Percentiles rank a stretch among this genome's conserved stretches.
These are phyloP conservation scores for Bagarius yarrelli DNA, from an alignment of 2,113 vertebrate species.

Conservation along the genomic window DNA sequence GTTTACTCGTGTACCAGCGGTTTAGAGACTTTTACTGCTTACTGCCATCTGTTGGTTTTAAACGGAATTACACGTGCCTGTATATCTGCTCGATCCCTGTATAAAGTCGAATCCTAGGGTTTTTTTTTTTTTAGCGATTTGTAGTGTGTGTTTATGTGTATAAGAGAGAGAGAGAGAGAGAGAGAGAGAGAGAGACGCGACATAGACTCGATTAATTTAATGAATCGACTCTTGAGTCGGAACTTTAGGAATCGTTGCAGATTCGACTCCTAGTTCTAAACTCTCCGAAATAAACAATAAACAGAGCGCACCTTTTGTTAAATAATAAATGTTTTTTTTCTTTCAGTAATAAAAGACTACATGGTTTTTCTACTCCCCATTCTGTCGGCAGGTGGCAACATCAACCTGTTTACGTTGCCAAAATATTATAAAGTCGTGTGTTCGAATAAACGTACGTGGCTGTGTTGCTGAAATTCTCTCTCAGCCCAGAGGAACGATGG, in stretches of 20 bases:
- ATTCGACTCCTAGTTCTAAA: not conserved
- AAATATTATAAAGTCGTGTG: not conserved
- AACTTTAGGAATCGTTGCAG: not conserved
- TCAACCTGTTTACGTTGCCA: not conserved
- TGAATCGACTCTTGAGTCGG: not conserved
- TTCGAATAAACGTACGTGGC: not conserved
- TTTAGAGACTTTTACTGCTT: not conserved
- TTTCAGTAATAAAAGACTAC: not conserved
- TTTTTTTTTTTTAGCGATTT: not conserved
- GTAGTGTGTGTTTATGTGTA: not conserved
- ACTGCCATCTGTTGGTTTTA: constrained; percentile 6
- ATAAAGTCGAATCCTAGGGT: not conserved
- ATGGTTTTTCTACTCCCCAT: too few species aligned
- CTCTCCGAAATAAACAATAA: not conserved
- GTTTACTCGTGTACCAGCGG: not conserved
- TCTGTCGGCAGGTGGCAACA: not conserved
- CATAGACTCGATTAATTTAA: not conserved
- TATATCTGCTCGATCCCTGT: not conserved
- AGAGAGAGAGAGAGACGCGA: not conserved
- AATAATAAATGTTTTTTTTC: not conserved
- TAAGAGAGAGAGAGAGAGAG: not conserved
- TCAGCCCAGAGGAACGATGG: not conserved
- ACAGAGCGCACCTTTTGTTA: not conserved
- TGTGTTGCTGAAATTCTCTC: not conserved
- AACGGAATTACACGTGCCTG: not conserved